A percentile compares a stretch with the other conserved stretches of the same genome.
Conservation (phyloP, 2,888 invertebrate genomes). For the Melanargia galathea region DNA sequence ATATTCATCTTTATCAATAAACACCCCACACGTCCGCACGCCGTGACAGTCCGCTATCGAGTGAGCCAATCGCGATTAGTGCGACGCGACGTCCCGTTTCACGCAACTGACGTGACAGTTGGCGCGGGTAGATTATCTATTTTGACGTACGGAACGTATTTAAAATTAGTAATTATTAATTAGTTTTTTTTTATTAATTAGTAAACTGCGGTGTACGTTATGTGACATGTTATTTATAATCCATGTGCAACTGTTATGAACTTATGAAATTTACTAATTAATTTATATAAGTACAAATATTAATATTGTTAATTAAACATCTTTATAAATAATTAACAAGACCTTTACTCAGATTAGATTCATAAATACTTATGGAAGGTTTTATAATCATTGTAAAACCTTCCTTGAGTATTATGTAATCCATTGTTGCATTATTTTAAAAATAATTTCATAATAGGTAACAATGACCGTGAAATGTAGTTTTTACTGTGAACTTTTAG, state of each 20-base stretch:
- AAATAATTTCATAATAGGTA: too few relatives aligned
- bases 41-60: slow-evolving; percentile 61
- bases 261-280: slow-evolving; percentile 19
- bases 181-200: slow-evolving; percentile 29
- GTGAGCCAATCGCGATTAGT: slow-evolving; percentile 69
- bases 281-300: neutral
- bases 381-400: too few relatives aligned
- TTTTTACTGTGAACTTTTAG: too few relatives aligned
- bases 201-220: slow-evolving; percentile 1
- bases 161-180: slow-evolving; percentile 36
- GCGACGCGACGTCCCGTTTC: slow-evolving; percentile 64
- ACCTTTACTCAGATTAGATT: too few relatives aligned
- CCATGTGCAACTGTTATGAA: too few relatives aligned
- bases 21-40: slow-evolving; percentile 47
- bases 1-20: slow-evolving; percentile 3
- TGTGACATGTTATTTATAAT: slow-evolving; percentile 6
- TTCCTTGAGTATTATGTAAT: too few relatives aligned
- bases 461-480: too few relatives aligned
- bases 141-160: slow-evolving; percentile 45
- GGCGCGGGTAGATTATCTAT: slow-evolving; percentile 57
- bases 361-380: too few relatives aligned
- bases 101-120: slow-evolving; percentile 77
- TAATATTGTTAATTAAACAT: slow-evolving; percentile 5
- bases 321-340: too few relatives aligned
- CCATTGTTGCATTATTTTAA: too few relatives aligned